A percentile compares a stretch with the other conserved stretches of the same genome.
These are phyloP conservation scores for Drosophila aff. DNA, from an alignment of 1,140 invertebrate genomes.

Conservation along the genomic window DNA sequence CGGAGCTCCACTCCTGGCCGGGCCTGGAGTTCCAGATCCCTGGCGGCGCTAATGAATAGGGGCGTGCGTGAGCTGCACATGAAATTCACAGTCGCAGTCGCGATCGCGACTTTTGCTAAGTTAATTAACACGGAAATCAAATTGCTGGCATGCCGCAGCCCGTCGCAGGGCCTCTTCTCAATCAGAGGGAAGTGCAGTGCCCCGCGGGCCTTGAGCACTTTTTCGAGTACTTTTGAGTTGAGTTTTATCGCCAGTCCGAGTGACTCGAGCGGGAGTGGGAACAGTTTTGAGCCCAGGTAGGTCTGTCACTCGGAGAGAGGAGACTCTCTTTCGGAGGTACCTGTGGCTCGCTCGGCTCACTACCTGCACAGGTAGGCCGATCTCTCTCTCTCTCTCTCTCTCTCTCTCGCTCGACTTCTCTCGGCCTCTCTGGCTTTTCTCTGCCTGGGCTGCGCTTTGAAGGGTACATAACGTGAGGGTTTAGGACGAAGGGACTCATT, in stretches of 20 bases:
- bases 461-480: conserved; percentile 79
- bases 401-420: neutral
- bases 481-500: conserved; percentile 83
- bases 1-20: neutral
- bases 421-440: conserved; percentile 3
- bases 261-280: conserved; percentile 27
- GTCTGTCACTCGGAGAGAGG: neutral
- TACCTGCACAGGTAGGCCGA: conserved; percentile 18
- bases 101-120: conserved; percentile 72
- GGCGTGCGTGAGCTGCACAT: conserved; percentile 81
- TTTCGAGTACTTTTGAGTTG: neutral
- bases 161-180: conserved; percentile 6
- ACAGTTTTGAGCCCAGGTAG: conserved; percentile 31
- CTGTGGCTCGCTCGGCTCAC: conserved; percentile 22
- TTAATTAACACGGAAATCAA: conserved; percentile 83
- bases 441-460: conserved; percentile 55
- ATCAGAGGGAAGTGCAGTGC: neutral
- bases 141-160: conserved; percentile 71
- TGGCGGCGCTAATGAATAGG: conserved; percentile 78
- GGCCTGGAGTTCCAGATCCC: neutral
- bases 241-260: neutral
- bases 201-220: neutral
- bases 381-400: neutral
- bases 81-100: conserved; percentile 46
- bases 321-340: conserved; percentile 11